Evolutionary conservation across 2,113 vertebrate genomes (phyloP).

Genomic region (Chaetops frenatus): DNA sequence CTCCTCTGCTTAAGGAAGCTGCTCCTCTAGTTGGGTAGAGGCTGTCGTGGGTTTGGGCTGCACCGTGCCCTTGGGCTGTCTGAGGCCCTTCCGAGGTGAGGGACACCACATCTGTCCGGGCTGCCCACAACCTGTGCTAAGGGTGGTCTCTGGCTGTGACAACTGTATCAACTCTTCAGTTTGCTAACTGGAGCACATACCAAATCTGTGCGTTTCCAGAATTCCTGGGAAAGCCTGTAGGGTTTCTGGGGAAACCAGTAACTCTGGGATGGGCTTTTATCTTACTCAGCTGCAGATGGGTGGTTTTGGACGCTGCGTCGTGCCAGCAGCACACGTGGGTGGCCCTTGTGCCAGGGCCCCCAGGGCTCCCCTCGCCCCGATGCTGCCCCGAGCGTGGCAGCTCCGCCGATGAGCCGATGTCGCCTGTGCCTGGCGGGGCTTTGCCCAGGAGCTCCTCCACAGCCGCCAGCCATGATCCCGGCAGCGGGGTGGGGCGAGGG

Average conservation of each 20-base stretch:
- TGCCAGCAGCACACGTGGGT: not conserved
- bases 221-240: not conserved
- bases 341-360: not conserved
- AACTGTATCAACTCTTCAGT: not conserved
- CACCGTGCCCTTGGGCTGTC: not conserved
- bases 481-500: not conserved
- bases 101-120: not conserved
- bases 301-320: not conserved
- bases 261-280: not conserved
- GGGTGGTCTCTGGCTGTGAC: not conserved
- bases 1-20: not conserved
- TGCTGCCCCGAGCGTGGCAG: fast-evolving
- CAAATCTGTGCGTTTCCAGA: not conserved
- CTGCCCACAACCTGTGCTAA: not conserved
- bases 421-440: not conserved
- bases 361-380: not conserved
- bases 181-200: not conserved
- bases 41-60: not conserved
- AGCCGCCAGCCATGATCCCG: not conserved
- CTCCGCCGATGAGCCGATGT: fast-evolving
- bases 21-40: not conserved
- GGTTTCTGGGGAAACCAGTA: not conserved
- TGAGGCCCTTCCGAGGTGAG: not conserved
- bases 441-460: not conserved
- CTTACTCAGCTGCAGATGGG: not conserved